Conservation (phyloP, 2,888 invertebrate species). For the Beris morrisii region DNA sequence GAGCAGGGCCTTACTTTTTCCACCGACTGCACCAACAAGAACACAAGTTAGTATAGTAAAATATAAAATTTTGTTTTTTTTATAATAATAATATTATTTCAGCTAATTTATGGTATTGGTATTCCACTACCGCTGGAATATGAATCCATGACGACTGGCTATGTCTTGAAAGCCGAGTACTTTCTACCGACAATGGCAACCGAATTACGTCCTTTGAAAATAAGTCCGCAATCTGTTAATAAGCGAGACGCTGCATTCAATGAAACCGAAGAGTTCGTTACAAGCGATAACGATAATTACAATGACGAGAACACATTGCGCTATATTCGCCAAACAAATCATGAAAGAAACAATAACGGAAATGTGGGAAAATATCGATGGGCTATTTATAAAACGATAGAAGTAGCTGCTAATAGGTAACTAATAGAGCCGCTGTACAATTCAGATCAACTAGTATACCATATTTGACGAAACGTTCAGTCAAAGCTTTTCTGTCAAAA, state of each 20-base stretch:
- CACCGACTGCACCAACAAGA: constrained; percentile 52
- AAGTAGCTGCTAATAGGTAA: constrained; percentile 63
- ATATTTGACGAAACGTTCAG: neutral
- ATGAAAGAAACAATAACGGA: neutral
- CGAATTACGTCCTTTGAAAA: constrained; percentile 40
- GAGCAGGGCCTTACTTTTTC: constrained; percentile 46
- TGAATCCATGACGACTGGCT: constrained; percentile 43
- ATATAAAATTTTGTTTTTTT: neutral
- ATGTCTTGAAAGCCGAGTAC: constrained; percentile 47
- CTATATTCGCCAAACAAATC: constrained; percentile 2
- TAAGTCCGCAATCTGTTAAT: constrained; percentile 45
- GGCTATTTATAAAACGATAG: constrained; percentile 68
- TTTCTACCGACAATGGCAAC: constrained; percentile 38
- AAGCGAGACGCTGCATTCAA: constrained; percentile 26
- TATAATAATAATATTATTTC: neutral
- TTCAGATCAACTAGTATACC: neutral
- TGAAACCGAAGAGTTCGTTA: neutral
- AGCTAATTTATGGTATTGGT: constrained; percentile 34
- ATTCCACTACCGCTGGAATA: constrained; percentile 32
- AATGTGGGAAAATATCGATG: constrained; percentile 57
- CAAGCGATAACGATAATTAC: constrained; percentile 1
- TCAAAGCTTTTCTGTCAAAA: neutral
- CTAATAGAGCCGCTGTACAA: neutral
- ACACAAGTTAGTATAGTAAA: constrained; percentile 44
- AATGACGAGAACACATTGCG: constrained; percentile 6